Evolutionary conservation across 2,113 vertebrate genomes (phyloP), one percentile per base, ranked within the genome.

Genomic region (Platichthys flesus): DNA sequence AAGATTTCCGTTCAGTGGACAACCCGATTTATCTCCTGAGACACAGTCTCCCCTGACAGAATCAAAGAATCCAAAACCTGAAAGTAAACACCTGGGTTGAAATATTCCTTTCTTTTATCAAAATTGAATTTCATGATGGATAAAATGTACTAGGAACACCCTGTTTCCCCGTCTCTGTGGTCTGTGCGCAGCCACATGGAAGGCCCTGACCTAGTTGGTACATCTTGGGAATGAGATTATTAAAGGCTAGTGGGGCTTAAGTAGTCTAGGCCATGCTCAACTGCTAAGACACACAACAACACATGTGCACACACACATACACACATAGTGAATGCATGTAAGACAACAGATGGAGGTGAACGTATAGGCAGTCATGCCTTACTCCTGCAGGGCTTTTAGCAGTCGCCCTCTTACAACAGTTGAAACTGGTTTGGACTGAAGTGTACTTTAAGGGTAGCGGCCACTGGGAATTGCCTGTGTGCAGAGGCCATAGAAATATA

Each of bases 201-300:
- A 87, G 84, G 75, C 78, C 81, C 76, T 92, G 88, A 93, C 90
- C 89, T 87, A 90, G 51, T 92, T 89, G 89, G 47, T 56, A 14
- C 58, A 5, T 90, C 65, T 82, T 60, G 66, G 71, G 58, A 87
- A 90, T 82, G 65, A 87, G 90, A 91, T 92, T 91, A 90, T 74
- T 82, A 49, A 74, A 76, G 83, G 76, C 82, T 85, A 79, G 77
- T 49, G 3, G 64, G 78, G 78, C 76, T 90, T 90, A 89, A 82
- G 63, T 72, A 71, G 76, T 77, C 75, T 85, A 78, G 80, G 74
- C 83, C 79, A 24, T 74, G 76, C 78, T 86, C 77, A 78, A 83
- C 59, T 37, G 77, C 45, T 66, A 58, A 60, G 54, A 84, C 24
- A 82, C 64, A 84, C 51, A 75, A 78, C 78, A 81, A 74, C 82